Evolutionary conservation across 2,113 vertebrate genomes (phyloP), one percentile per base, ranked within the genome.

Genomic region (Notiomystis cincta): DNA sequence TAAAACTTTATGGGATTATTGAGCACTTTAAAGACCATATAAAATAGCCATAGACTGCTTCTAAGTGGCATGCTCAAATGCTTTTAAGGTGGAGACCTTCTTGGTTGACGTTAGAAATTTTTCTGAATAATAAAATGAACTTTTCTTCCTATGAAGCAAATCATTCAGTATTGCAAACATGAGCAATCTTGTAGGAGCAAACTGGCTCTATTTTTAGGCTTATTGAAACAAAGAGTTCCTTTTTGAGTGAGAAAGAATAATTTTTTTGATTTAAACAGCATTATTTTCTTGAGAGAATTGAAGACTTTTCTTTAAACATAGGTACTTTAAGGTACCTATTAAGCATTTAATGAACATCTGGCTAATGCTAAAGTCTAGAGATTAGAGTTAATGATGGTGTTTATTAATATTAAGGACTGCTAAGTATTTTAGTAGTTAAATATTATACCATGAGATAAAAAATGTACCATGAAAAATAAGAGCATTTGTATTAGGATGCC

Each of bases 1-100:
- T 95, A 96, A 87, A 96, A 91, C 9, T 82, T 95, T 44, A 91
- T 77, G 69, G 33, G 57, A 61, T 78, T 95, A 70, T 57, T 66
- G 53, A 93, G 47, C 58, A 75, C 33, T 93, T 89, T 83, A 79
- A 88, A 87, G 79, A 72, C 47, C 54, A 56, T 28, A 45, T 44
- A 72, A 92, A 96, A 65, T 15, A 50, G 54, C 50, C 23, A 75
- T 4, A 78, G 42, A 58, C 44, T 78, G 51, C 58, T 89, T 44
- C 40, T 67, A 72, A 64, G 28, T 37, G 24, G 23, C 25, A 64
- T 48, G 56, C 21, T 91, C 11, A 42, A 67, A 66, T 25, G 17
- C 53, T 81, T 89, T 93, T 70, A 45, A 82, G 20, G 15, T 53
- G 19, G 19, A 86, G 17, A 48, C 12, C 15, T 48, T 67, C 76